Percentiles rank a stretch among this genome's conserved stretches.
Evolutionary conservation across 2,113 vertebrate genomes (phyloP).

Genomic region (Astatoreochromis straeleni): DNA sequence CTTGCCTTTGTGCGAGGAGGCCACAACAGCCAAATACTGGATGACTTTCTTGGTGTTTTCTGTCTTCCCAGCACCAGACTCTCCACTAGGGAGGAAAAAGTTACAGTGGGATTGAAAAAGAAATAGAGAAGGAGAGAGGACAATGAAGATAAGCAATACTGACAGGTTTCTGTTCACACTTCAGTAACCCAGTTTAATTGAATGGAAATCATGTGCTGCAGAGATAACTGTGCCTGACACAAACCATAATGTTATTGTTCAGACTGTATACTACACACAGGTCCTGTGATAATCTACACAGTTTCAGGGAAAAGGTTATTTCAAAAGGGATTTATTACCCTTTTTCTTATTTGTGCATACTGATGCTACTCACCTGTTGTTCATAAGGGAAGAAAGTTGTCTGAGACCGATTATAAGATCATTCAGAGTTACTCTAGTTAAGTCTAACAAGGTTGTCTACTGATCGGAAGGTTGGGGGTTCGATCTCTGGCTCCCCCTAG

Average conservation of each 20-base stretch:
- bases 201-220: conserved; percentile 33
- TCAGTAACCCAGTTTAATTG: conserved; percentile 36
- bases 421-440: not conserved
- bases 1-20: conserved; percentile 95
- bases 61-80: conserved; percentile 96
- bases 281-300: not conserved
- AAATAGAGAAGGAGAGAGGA: not conserved
- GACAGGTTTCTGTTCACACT: conserved; percentile 31
- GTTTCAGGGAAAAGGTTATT: not conserved
- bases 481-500: not conserved
- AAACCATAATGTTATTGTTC: conserved; percentile 26
- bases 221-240: not conserved
- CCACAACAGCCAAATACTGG: conserved; percentile 93
- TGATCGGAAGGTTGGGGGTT: not conserved
- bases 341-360: not conserved
- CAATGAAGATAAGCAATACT: not conserved
- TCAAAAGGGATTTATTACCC: not conserved
- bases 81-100: conserved; percentile 74
- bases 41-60: conserved; percentile 99
- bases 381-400: not conserved
- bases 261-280: not conserved
- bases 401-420: not conserved
- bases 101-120: not conserved
- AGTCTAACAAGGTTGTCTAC: not conserved
- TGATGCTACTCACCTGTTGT: not conserved